Base-by-base conservation (phyloP, 1,140 invertebrate species). In the Aphaenogaster floridana region DNA sequence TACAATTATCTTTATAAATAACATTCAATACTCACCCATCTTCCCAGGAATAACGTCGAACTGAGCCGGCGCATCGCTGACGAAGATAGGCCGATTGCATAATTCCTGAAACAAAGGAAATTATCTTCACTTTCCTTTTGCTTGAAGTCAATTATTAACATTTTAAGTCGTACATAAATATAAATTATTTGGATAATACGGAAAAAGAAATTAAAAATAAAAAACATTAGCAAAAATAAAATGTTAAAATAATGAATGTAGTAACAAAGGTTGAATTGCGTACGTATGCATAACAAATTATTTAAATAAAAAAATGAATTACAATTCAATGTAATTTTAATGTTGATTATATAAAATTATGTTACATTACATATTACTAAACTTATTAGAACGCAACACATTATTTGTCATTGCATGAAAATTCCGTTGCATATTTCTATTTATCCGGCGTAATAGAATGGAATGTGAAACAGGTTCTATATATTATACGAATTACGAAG, bases 11-110 rank as follows among this genome's bases (percentile, higher is more conserved):
- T 61, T 36, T 42, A 34, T 42, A 34, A 21, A 39, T 83, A 61
- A 83, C 13, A 66, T 21, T 9, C 0, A 3, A 69, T 11, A 95
- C 97, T 97, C 96, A 98, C 98, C 98, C 96, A 99, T 97, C 96
- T 98, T 98, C 21, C 98, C 98, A 6, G 98, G 97, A 76, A 96
- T 97, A 57, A 98, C 97, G 94, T 99, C 98, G 93, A 98, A 98
- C 74, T 97, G 97, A 13, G 97, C 95, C 17, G 97, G 97, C 6
- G 97, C 96, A 94, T 98, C 98, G 92, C 97, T 96, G 9, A 99
- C 97, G 93, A 99, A 99, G 39, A 97, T 96, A 0, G 98, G 98
- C 93, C 97, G 96, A 77, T 96, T 94, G 93, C 96, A 97, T 54
- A 98, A 94, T 93, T 99, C 98, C 97, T 98, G 96, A 42, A 96